A percentile compares a stretch with the other conserved stretches of the same genome.
Conservation (phyloP, 2,888 invertebrate species). For the Polydrusus pterygomalis region DNA sequence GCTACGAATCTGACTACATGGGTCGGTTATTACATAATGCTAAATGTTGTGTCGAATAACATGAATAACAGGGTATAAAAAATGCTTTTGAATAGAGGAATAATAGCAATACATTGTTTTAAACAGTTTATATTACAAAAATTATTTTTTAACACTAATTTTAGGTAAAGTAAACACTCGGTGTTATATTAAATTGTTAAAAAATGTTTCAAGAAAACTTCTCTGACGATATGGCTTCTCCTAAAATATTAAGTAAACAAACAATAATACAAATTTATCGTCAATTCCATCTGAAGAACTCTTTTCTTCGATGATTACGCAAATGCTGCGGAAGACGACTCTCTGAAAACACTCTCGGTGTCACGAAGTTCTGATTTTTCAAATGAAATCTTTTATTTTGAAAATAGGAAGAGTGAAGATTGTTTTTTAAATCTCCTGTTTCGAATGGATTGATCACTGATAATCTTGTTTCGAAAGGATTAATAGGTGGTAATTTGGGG, state of each 20-base stretch:
- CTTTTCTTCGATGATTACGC: slow-evolving; percentile 56
- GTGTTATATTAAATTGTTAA: slow-evolving; percentile 15
- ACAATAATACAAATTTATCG: slow-evolving; percentile 31
- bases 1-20: too few relatives aligned
- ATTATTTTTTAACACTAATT: not conserved
- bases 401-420: slow-evolving; percentile 2
- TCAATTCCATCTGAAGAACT: slow-evolving; percentile 60
- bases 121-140: slow-evolving; percentile 24
- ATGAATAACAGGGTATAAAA: too few relatives aligned
- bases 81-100: not conserved
- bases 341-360: slow-evolving; percentile 59
- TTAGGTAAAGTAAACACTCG: not conserved
- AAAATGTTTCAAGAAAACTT: not conserved
- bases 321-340: slow-evolving; percentile 61
- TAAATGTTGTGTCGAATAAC: too few relatives aligned
- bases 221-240: not conserved
- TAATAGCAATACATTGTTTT: too few relatives aligned
- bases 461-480: not conserved
- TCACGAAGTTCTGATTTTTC: slow-evolving; percentile 52
- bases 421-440: slow-evolving; percentile 5
- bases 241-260: not conserved
- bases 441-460: not conserved
- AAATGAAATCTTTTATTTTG: not conserved
- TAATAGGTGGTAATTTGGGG: not conserved
- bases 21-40: too few relatives aligned